Base-by-base conservation (phyloP, 2,888 invertebrate genomes). In the Hirtodrosophila cameraria region DNA sequence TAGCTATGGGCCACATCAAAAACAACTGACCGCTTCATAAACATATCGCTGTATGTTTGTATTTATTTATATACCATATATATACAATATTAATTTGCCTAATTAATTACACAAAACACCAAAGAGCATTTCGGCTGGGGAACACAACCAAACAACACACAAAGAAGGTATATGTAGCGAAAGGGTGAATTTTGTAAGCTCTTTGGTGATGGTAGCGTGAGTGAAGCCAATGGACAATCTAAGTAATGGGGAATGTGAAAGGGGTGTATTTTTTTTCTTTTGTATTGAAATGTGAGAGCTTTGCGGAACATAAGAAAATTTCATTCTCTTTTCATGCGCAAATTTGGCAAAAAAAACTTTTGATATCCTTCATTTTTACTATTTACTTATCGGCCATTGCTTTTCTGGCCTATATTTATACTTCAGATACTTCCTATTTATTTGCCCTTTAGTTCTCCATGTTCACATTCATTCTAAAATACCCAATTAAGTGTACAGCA, bases 21-120 rank as follows among this genome's bases (percentile, higher is more conserved):
- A 67, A 63, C 62, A 54, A 41, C 52, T 23, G 42, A 64, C 71
- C 71, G 74, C 63, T 49, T 25, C 58, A 54, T 38, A 53, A 55
- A 55, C 64, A 66, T 58, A 20, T 42, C 27, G 41, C 6, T 30
- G n/a, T 13, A 36, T 33, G 8, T 8, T 6, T 30, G 12, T 36
- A 28, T 57, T 43, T 57, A 59, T 65, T 65, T 54, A 46, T 50
- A 59, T 45, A 30, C 38, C 38, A 31, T 43, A 43, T 38, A 36
- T 39, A 49, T 50, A 60, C n/a, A n/a, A n/a, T 67, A 67, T 70
- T 66, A 85, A 82, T 72, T 75, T 77, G 77, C 74, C 80, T 85
- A 83, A 83, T 85, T 83, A 83, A 83, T 85, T 83, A 82, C 77
- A 73, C 58, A 66, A 79, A 73, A 68, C 71, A 76, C 42, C 62